Percentiles rank a stretch among this genome's conserved stretches.
phyloP scores from a whole-genome alignment of 1,140 invertebrate species.

The Centruroides sculpturatus region DNA sequence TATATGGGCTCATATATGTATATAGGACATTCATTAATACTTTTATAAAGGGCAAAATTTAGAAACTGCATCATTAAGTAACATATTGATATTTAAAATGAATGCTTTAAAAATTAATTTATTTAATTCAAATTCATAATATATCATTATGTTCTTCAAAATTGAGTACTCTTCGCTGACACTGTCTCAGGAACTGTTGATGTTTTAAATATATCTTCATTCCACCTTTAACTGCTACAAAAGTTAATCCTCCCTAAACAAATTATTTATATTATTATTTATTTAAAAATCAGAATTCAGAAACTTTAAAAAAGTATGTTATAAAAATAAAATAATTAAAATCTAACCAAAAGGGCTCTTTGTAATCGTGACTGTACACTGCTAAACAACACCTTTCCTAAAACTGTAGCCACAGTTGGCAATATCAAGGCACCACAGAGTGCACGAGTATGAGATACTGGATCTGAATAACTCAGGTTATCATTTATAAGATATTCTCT shows the following conservation, averaged over 20 bases:
- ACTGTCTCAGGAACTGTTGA: constrained; percentile 66
- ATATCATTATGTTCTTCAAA: constrained; percentile 25
- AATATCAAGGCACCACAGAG: constrained; percentile 86
- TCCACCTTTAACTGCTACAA: constrained; percentile 80
- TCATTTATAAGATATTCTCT: constrained; percentile 17
- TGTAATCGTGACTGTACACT: constrained; percentile 62
- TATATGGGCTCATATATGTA: too few relatives aligned
- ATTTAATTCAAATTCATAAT: too few relatives aligned
- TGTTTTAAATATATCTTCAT: constrained; percentile 94
- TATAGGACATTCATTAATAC: too few relatives aligned
- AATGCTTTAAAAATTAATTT: too few relatives aligned
- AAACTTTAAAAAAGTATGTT: not conserved
- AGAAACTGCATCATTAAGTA: too few relatives aligned
- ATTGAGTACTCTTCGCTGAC: constrained; percentile 56
- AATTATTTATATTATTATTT: not conserved
- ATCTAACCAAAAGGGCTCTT: constrained; percentile 58
- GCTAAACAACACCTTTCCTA: constrained; percentile 76
- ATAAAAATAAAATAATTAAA: not conserved
- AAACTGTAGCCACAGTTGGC: constrained; percentile 81
- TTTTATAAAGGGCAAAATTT: too few relatives aligned
- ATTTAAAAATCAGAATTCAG: too few relatives aligned
- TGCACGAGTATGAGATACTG: constrained; percentile 75
- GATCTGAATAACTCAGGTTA: constrained; percentile 49
- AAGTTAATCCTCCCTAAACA: constrained; percentile 68
- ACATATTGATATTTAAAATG: too few relatives aligned